phyloP scores from a whole-genome alignment of 2,113 vertebrate species.

The Montifringilla adamsi region DNA sequence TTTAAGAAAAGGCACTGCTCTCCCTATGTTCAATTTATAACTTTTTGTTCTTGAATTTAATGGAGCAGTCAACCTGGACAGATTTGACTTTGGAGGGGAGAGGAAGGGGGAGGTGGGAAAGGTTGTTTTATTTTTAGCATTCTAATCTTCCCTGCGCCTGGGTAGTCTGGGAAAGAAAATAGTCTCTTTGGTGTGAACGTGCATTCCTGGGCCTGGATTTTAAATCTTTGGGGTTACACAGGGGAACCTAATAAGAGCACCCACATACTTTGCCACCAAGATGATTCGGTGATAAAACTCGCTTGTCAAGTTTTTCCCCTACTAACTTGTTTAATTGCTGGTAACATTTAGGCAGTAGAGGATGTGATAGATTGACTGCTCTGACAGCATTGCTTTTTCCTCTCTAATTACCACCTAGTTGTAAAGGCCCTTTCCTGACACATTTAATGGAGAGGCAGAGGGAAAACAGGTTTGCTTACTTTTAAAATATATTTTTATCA shows the following conservation, averaged over 20 bases:
- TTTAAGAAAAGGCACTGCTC: slow-evolving; percentile 77
- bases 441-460: slow-evolving; percentile 41
- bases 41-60: slow-evolving; percentile 87
- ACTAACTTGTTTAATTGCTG: slow-evolving; percentile 37
- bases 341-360: slow-evolving; percentile 24
- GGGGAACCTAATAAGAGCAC: neutral
- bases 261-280: neutral
- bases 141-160: neutral
- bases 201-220: neutral
- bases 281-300: slow-evolving; percentile 37
- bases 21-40: slow-evolving; percentile 86
- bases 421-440: slow-evolving; percentile 55
- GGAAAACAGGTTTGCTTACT: slow-evolving; percentile 35
- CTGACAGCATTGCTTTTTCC: slow-evolving; percentile 33
- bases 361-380: slow-evolving; percentile 32
- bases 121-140: slow-evolving; percentile 61
- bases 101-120: slow-evolving; percentile 35
- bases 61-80: slow-evolving; percentile 85
- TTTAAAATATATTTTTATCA: slow-evolving; percentile 50
- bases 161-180: neutral
- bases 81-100: slow-evolving; percentile 70
- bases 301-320: neutral
- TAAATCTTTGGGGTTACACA: neutral
- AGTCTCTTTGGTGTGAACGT: neutral
- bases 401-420: slow-evolving; percentile 49